Conservation (phyloP, 2,888 invertebrate species). For the Drosophila suboccidentalis region DNA sequence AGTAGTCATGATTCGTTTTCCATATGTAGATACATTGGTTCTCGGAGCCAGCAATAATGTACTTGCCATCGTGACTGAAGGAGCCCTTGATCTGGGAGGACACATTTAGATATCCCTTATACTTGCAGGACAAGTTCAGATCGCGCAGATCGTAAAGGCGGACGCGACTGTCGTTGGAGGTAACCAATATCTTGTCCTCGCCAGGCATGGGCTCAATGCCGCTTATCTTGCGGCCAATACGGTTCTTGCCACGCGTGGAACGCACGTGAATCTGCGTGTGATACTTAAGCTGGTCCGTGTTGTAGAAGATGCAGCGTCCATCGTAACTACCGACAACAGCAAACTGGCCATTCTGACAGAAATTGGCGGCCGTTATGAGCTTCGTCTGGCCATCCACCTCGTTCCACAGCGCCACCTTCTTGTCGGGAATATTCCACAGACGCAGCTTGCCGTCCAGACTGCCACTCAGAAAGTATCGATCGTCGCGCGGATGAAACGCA, state of each 20-base stretch:
- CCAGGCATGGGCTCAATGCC: conserved; percentile 98
- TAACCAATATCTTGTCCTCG: conserved; percentile 97
- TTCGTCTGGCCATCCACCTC: conserved; percentile 98
- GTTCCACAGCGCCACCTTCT: conserved; percentile 99
- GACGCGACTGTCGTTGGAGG: conserved; percentile 98
- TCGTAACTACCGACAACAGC: conserved; percentile 99
- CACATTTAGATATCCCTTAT: conserved; percentile 96
- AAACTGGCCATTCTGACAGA: conserved; percentile 98
- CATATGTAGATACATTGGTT: conserved; percentile 99
- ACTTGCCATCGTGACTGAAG: conserved; percentile 98
- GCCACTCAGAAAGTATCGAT: conserved; percentile 96
- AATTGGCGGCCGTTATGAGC: conserved; percentile 98
- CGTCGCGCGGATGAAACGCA: conserved; percentile 97
- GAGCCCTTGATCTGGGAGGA: conserved; percentile 99
- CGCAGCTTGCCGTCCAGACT: conserved; percentile 98
- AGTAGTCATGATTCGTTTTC: conserved; percentile 98
- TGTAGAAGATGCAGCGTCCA: conserved; percentile 99
- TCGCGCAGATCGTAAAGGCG: conserved; percentile 98
- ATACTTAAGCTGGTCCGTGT: conserved; percentile 98
- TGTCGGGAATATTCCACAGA: conserved; percentile 99
- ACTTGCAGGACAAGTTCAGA: conserved; percentile 97
- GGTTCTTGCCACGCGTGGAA: conserved; percentile 97
- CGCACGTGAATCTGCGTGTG: conserved; percentile 98
- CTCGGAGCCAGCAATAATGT: conserved; percentile 98
- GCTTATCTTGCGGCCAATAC: conserved; percentile 97